Conservation (phyloP, 2,888 invertebrate species). For the Sinotaia quadrata region DNA sequence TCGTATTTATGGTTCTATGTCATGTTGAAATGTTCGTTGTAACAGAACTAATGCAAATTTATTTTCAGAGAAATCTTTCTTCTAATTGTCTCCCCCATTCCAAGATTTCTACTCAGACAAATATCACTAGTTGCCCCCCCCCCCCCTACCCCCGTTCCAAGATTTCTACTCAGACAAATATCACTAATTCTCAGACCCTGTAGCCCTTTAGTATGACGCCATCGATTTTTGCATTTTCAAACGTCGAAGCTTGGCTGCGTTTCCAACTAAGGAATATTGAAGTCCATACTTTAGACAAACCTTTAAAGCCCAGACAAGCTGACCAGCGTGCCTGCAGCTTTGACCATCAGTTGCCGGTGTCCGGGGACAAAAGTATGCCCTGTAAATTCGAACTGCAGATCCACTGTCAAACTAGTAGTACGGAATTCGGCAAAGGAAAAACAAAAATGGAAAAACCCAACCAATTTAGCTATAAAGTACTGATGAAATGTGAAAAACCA, state of each 20-base stretch:
- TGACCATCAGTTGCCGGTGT: conserved; percentile 13
- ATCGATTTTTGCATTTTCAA: conserved; percentile 26
- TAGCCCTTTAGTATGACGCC: background rate
- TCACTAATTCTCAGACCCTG: background rate
- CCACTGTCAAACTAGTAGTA: too few species aligned
- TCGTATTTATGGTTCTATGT: too few species aligned
- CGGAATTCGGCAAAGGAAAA: too few species aligned
- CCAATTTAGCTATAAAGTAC: too few species aligned
- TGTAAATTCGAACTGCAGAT: too few species aligned
- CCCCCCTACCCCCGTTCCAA: background rate
- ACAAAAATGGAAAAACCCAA: too few species aligned
- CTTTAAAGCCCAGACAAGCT: conserved; percentile 10
- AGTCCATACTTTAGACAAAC: background rate
- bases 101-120: background rate
- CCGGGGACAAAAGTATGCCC: background rate
- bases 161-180: background rate
- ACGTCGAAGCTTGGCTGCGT: conserved; percentile 1
- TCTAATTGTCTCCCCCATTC: background rate
- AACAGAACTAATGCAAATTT: too few species aligned
- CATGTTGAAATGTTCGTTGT: too few species aligned
- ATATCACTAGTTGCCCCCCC: background rate
- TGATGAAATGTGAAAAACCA: too few species aligned
- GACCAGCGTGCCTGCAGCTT: conserved; percentile 4
- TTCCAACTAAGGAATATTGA: background rate
- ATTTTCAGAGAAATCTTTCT: too few species aligned